Base-by-base conservation (phyloP, 1,140 invertebrate species). In the Ostrea edulis region DNA sequence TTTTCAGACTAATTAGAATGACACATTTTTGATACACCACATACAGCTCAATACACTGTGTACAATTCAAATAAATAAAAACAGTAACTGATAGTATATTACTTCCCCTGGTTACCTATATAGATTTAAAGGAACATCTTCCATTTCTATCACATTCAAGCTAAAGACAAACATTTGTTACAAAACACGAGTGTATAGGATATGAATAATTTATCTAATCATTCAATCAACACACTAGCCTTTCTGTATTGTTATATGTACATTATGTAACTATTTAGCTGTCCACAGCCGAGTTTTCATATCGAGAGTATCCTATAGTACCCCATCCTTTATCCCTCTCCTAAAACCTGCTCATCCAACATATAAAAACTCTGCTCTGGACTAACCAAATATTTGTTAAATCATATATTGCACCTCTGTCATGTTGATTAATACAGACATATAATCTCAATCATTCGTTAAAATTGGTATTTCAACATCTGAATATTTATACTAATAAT, bases 371-470 rank as follows among this genome's bases (percentile, higher is more conserved):
- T 77, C 68, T 77, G 68, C 68, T 12, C 9, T 77, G 68, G 68
- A 25, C 68, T 9, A 22, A 22, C 29, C 25, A 77, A 77, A 77
- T 77, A 11, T 62, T 35, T 77, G 29, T 62, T 62, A 77, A 77
- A 77, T 77, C 68, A 77, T 77, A 77, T 77, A 77, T 77, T 77
- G 68, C 68, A 77, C 68, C 68, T 77, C 29, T 77, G 68, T 77
- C 68, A 77, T 77, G 29, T 77, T 77, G 29, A 35, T 77, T 77
- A 44, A 77, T 77, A 14, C 12, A 77, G 68, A 29, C 68, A 35
- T 14, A 35, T 77, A 77, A 77, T 77, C 68, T 77, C 68, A 77
- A 35, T 77, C 68, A 77, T 29, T 77, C 14, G 20, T n/a, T 62
- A 62, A 62, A 17, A 62, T n/a, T 62, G 17, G n/a, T 62, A 44